phyloP scores from a whole-genome alignment of 2,888 invertebrate genomes.

The Linnaemya vulpina region DNA sequence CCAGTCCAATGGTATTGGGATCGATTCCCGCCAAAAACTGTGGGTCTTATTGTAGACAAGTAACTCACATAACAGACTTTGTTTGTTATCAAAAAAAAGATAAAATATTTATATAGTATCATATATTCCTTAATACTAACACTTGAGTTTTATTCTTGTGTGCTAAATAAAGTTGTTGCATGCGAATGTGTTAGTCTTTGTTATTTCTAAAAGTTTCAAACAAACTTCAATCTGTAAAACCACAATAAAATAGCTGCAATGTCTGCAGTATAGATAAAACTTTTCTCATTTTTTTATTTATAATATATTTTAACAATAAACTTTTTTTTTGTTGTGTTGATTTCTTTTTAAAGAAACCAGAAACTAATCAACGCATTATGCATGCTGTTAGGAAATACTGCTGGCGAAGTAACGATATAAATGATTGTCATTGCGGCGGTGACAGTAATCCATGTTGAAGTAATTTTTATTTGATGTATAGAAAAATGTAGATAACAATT shows the following conservation, averaged over 20 bases:
- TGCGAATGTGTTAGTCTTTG: background rate
- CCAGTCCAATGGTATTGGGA: too few relatives aligned
- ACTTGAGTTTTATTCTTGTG: too few relatives aligned
- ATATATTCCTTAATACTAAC: too few relatives aligned
- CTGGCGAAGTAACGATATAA: background rate
- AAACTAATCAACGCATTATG: conserved; percentile 30
- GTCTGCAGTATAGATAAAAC: conserved; percentile 62
- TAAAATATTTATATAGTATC: too few relatives aligned
- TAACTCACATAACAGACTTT: too few relatives aligned
- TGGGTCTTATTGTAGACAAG: too few relatives aligned
- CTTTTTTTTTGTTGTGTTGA: background rate
- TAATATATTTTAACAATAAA: background rate
- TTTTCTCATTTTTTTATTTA: background rate
- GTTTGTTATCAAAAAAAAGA: too few relatives aligned
- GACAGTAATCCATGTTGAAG: conserved; percentile 7
- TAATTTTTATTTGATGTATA: background rate
- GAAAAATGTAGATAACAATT: background rate
- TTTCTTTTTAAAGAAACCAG: conserved; percentile 1
- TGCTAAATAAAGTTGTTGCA: background rate
- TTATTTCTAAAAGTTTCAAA: conserved; percentile 43
- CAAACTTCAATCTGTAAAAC: conserved; percentile 44
- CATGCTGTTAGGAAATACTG: conserved; percentile 25
- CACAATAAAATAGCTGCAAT: conserved; percentile 59
- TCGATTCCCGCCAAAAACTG: too few relatives aligned
- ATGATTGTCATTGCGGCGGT: background rate